Evolutionary conservation across 23 tunicate species (phyloP).

Genomic region (Trididemnum clinides): DNA sequence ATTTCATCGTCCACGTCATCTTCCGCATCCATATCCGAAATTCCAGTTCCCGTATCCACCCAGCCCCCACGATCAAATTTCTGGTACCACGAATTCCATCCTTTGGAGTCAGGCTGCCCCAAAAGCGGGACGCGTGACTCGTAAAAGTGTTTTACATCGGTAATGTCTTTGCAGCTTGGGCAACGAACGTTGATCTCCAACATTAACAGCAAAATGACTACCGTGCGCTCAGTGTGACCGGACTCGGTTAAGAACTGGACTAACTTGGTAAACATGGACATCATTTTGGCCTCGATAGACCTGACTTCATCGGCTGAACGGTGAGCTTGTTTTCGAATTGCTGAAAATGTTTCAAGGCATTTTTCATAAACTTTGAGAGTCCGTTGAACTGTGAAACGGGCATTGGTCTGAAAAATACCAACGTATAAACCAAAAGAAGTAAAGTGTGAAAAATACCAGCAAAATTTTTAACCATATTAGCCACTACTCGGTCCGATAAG

Average conservation of each 20-base stretch:
- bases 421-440: too few species aligned
- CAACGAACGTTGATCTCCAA: conserved; percentile 61
- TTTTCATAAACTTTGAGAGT: conserved; percentile 52
- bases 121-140: conserved; percentile 53
- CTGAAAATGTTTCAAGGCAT: conserved; percentile 48
- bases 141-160: conserved; percentile 45
- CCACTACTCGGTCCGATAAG: too few species aligned
- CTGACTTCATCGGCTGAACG: conserved; percentile 20
- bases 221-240: conserved; percentile 56
- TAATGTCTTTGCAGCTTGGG: neutral
- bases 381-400: conserved; percentile 27
- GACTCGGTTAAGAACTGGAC: conserved; percentile 46
- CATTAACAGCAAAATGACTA: conserved; percentile 34
- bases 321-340: conserved; percentile 26
- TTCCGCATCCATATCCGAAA: conserved; percentile 31
- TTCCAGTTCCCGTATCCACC: conserved; percentile 11
- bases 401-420: conserved; percentile 9
- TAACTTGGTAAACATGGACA: conserved; percentile 22
- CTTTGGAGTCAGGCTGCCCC: conserved; percentile 52
- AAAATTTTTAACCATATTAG: too few species aligned
- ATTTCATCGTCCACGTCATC: conserved; percentile 61
- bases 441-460: too few species aligned
- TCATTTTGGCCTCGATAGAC: conserved; percentile 18
- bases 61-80: conserved; percentile 78
- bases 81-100: conserved; percentile 52